Base-by-base conservation (phyloP, 2,797 vertebrate species). In the Lates japonicus region DNA sequence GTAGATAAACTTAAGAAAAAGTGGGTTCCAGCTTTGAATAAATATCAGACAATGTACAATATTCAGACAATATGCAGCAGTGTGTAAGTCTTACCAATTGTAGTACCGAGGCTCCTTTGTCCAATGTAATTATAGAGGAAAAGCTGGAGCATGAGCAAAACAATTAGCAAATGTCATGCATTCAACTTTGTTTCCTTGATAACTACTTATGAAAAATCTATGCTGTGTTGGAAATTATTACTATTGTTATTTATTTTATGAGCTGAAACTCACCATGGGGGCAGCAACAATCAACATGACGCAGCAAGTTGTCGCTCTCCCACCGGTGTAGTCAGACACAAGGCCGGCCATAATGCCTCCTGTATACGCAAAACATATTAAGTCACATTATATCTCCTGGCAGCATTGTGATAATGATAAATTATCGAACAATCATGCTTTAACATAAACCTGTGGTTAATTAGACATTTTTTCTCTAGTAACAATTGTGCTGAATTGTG, bases 331-430 rank as follows among this genome's bases (percentile, higher is more conserved):
- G 95, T 99, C 98, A 0, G 98, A 99, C 87, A 98, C 83, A 9
- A 97, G 78, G 4, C 98, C 98, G 0, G 98, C 98, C 1, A 96
- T 11, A 87, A 99, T 97, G 46, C 98, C 98, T 4, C 98, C 98
- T 97, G 82, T 9, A 63, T 29, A 86, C 41, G 80, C 29, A 70
- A 49, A 29, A 67, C 46, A 59, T 20, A 17, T 2, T 22, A n/a
- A 63, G 59, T 52, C 42, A 72, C 13, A 13, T 17, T 1, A 31
- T 2, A 42, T 42, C 14, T 29, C 35, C 10, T 5, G 20, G 17
- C 33, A 16, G 29, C 16, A 7, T 13, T 16, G 25, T 14, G 16
- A 25, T 25, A 16, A 12, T 7, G 2, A 54, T 49, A 49, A 22
- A 70, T 33, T 17, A 35, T n/a, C n/a, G 37, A 8, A 39, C 8